Evolutionary conservation across 2,797 vertebrate genomes (phyloP).

Genomic region (Nothura maculosa): DNA sequence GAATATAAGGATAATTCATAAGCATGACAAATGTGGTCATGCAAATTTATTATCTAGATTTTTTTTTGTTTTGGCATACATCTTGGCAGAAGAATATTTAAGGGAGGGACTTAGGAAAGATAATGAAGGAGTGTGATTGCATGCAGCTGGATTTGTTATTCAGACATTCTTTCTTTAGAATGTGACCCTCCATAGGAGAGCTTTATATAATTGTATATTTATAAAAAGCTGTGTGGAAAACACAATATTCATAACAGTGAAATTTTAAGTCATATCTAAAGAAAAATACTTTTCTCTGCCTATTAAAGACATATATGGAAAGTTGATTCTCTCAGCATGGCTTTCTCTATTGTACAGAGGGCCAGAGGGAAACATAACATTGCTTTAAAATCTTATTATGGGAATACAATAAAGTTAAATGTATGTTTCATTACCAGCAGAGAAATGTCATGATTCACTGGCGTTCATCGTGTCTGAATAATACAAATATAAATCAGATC

Average conservation of each 20-base stretch:
- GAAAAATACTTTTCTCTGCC: neutral
- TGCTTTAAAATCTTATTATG: constrained; percentile 11
- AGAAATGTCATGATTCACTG: constrained; percentile 36
- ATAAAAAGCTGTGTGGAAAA: neutral
- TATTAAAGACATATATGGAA: neutral
- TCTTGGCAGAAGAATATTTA: neutral
- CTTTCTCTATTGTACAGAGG: neutral
- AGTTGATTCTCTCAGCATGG: neutral
- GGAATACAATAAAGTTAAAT: neutral
- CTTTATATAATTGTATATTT: neutral
- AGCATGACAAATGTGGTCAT: neutral
- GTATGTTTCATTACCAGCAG: neutral
- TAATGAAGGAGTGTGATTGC: neutral
- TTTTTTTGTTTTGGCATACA: neutral
- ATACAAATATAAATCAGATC: constrained; percentile 36
- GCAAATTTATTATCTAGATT: neutral
- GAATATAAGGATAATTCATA: neutral
- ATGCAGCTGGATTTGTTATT: constrained; percentile 36
- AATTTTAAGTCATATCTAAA: neutral
- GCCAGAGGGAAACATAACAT: neutral
- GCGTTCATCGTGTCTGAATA: neutral
- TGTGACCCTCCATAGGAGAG: neutral
- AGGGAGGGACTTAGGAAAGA: neutral
- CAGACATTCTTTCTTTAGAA: neutral
- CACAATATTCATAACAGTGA: neutral